Base-by-base conservation (phyloP, 2,888 invertebrate genomes). In the Xylota sylvarum region DNA sequence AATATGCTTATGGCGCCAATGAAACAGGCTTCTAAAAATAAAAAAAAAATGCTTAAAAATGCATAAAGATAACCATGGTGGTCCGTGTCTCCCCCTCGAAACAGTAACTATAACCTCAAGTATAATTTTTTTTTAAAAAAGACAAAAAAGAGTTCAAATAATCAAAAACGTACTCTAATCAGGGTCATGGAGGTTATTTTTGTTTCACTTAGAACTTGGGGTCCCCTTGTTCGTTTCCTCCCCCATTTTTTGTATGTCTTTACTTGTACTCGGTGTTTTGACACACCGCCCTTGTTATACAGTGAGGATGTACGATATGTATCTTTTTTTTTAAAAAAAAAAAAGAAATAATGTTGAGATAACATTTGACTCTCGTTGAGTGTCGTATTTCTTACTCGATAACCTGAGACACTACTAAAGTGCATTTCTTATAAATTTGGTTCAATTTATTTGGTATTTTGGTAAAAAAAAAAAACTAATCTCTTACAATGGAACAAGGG, bases 111-210 rank as follows among this genome's bases (percentile, higher is more conserved):
- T 37, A 58, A 37, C 30, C 50, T 37, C 60, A 48, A 60, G 56
- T 60, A 23, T 12, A 10, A n/a, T n/a, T 23, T 60, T 58, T 58
- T 23, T 23, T 40, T 6, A n/a, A 30, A 64, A 64, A 48, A 55
- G 23, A 55, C 14, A 7, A 37, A 52, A 62, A 76, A 52, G 80
- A 72, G 80, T 77, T 80, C 58, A 35, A 81, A 43, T 40, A 65
- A 77, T 70, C 62, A 64, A 37, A 74, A 67, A 52, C 35, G 23
- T 19, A 19, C 76, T 72, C 58, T 77, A 80, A 85, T 85, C 80
- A 80, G 76, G 85, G 85, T 85, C 85, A 80, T 12, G 46, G 30
- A 55, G 80, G 85, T 85, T 85, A 85, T 85, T 85, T 85, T 67
- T 23, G 62, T 70, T 55, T 43, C 78, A 62, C 70, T 79, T 70